Percentiles rank a stretch among this genome's conserved stretches.
These are phyloP conservation scores for Nomada goodeniana DNA, from an alignment of 2,888 invertebrate species.

Conservation along the genomic window DNA sequence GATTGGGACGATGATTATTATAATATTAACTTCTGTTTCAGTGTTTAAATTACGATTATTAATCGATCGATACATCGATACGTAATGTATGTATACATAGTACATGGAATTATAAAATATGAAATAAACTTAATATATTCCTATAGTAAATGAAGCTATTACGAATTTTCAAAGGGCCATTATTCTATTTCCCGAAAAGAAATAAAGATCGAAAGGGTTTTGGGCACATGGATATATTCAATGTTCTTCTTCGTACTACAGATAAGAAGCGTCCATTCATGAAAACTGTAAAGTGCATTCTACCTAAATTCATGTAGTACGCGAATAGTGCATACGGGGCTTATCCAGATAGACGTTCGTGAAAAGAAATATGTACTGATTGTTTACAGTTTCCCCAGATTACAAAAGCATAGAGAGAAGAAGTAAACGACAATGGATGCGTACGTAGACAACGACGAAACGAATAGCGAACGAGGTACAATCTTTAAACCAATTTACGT, in stretches of 20 bases:
- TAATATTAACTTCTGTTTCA: not conserved
- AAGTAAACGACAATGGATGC: slow-evolving; percentile 46
- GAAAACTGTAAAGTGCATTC: slow-evolving; percentile 25
- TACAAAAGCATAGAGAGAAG: not conserved
- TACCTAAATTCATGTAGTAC: not conserved
- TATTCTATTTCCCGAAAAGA: not conserved
- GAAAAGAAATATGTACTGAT: not conserved
- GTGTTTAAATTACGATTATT: not conserved
- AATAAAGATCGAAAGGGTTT: not conserved
- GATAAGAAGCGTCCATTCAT: slow-evolving; percentile 5
- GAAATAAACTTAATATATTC: not conserved
- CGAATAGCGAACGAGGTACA: slow-evolving; percentile 55
- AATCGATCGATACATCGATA: not conserved
- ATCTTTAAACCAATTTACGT: not conserved
- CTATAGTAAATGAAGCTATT: not conserved
- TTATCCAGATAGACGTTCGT: slow-evolving; percentile 27
- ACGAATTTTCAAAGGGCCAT: not conserved
- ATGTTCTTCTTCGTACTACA: too few species aligned
- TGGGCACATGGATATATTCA: too few species aligned
- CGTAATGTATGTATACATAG: too few species aligned
- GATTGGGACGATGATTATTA: too few species aligned
- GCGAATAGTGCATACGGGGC: slow-evolving; percentile 17
- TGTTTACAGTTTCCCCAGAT: slow-evolving; percentile 29
- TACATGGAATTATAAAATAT: not conserved
- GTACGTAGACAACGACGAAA: slow-evolving; percentile 46